Base-by-base conservation (phyloP, 2,797 vertebrate genomes). In the Peromyscus nudipes region DNA sequence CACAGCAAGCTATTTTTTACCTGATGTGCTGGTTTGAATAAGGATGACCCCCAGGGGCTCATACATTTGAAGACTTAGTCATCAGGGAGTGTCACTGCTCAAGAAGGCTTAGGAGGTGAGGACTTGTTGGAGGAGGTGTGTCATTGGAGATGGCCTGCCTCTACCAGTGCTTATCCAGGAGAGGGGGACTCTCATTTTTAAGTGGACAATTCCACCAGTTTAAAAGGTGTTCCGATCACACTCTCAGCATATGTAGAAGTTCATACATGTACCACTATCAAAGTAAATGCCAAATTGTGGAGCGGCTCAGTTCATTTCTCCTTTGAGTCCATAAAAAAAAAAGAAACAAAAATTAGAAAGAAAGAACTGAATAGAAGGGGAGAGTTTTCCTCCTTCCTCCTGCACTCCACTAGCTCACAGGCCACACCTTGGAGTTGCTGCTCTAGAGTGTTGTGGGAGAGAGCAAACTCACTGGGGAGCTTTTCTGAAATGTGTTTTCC, bases 261-360 rank as follows among this genome's bases (percentile, higher is more conserved):
- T 91, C 37, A 34, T 55, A 93, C 4, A 34, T 12, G 23, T 27
- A 37, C 37, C 79, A 88, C 31, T 80, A 16, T 95, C 60, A 79
- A 89, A 13, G 29, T 91, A 52, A 96, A 83, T 79, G 49, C 40
- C 49, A 75, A 75, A 91, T 29, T 82, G 46, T 52, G 88, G 79
- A 85, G 31, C 43, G 67, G 67, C 7, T 43, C 34, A 75, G 46
- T 62, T 88, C 91, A 71, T 73, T 83, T 83, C 67, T 67, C 43
- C 52, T 96, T 29, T 14, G 65, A 84, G 57, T 65, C 62, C 46
- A 83, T 62, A 40, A 34, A 52, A 76, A 57, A 90, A 76, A 57
- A 52, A 52, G 52, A 83, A 79, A 76, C 40, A 25, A 83, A 64
- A 29, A 64, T 67, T 69, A n/a, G 27, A 29, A 67, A 52, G 52